Base-by-base conservation (phyloP, 2,797 vertebrate species). In the Iguana delicatissima region DNA sequence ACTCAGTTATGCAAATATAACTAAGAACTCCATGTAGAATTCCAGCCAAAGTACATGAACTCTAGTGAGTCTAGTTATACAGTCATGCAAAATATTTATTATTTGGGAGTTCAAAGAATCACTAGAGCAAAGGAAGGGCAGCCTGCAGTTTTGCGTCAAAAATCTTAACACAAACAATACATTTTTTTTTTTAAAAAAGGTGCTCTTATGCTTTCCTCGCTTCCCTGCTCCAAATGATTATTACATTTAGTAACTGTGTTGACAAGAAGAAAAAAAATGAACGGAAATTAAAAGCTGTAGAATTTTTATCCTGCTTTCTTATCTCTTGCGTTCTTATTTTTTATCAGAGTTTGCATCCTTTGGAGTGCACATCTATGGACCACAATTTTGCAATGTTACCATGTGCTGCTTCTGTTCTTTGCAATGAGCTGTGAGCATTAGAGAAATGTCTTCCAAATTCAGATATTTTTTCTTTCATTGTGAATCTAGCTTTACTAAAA, bases 241-340 rank as follows among this genome's bases (percentile, higher is more conserved):
- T 95, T 94, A 96, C 93, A 92, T 95, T 93, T 95, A 95, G 91
- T 77, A 93, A 83, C 69, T 95, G 82, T 92, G 87, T 88, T 90
- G 89, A 93, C 89, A 92, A 92, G 89, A 81, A 86, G 42, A 3
- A 29, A 93, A 93, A 72, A 79, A 14, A 83, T 90, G 77, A 96
- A 95, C 97, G 95, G 95, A 97, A 97, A 97, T 97, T 96, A 95
- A 95, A 96, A 84, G 59, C 96, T 95, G 95, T 96, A 96, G 93
- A 94, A 95, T 95, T 96, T 94, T 97, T 95, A 96, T 95, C 93
- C 93, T 88, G 93, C 93, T 95, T 90, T 93, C 90, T 95, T 94
- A 95, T 95, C 93, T 94, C 80, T 93, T 94, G 89, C 87, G 92
- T 90, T 69, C 59, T 94, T 80, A 52, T 38, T 95, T n/a, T 86